Percentiles rank a stretch among this genome's conserved stretches.
These are phyloP conservation scores for Garrulus glandarius DNA, from an alignment of 2,797 vertebrate species.

Conservation along the genomic window DNA sequence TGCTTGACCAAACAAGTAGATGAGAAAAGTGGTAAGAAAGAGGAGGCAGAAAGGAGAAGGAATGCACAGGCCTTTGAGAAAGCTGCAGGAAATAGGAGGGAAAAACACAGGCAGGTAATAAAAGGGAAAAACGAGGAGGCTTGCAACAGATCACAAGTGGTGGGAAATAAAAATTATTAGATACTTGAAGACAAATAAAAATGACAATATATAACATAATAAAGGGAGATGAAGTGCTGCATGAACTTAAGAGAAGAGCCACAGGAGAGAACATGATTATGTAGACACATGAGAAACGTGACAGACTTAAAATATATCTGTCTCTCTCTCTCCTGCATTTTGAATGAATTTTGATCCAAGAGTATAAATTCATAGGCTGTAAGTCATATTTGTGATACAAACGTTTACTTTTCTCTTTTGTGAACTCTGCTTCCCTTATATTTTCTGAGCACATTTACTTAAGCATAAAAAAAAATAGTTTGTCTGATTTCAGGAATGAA, in stretches of 20 bases:
- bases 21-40: not conserved
- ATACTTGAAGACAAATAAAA: not conserved
- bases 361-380: not conserved
- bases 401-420: not conserved
- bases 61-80: not conserved
- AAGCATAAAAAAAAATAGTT: not conserved
- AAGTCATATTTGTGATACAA: not conserved
- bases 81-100: not conserved
- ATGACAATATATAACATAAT: not conserved
- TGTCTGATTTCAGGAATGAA: not conserved
- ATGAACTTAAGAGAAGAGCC: not conserved
- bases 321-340: not conserved
- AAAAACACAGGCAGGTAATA: not conserved
- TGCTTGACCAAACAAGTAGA: not conserved
- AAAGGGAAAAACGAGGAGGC: not conserved
- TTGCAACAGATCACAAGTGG: not conserved
- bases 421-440: not conserved
- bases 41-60: not conserved
- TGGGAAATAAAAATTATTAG: not conserved
- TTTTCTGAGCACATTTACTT: not conserved
- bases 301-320: fast-evolving
- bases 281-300: not conserved
- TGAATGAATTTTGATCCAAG: not conserved
- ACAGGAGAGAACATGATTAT: not conserved
- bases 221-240: not conserved